These are phyloP conservation scores for Andrena bicolor DNA, from an alignment of 2,888 invertebrate species.

Conservation along the genomic window DNA sequence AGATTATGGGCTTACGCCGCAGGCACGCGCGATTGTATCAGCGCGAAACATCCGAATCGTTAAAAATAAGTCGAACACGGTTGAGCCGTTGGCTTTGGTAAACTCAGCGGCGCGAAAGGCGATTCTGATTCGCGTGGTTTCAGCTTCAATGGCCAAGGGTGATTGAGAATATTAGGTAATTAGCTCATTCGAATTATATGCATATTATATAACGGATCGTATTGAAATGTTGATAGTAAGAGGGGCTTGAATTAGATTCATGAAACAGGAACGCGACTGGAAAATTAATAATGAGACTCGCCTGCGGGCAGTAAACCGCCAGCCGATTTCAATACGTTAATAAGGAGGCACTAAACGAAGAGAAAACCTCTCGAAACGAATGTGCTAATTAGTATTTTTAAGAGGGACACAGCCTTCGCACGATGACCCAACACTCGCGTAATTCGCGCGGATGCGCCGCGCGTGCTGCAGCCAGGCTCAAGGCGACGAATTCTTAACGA, in stretches of 20 bases:
- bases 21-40: conserved; percentile 35
- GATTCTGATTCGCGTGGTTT: conserved; percentile 1
- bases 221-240: too few species aligned
- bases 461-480: conserved; percentile 25
- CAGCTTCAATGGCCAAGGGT: too few species aligned
- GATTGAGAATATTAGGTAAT: too few species aligned
- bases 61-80: conserved; percentile 31
- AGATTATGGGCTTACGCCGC: conserved; percentile 27
- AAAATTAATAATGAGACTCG: too few species aligned
- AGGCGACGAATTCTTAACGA: conserved; percentile 71
- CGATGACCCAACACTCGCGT: conserved; percentile 66
- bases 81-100: background rate
- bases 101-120: conserved; percentile 25
- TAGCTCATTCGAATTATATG: too few species aligned
- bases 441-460: conserved; percentile 25
- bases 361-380: background rate
- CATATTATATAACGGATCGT: too few species aligned
- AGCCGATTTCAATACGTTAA: too few species aligned
- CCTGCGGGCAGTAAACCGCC: too few species aligned
- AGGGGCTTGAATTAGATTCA: too few species aligned
- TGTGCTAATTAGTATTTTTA: conserved; percentile 6
- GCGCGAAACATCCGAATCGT: background rate
- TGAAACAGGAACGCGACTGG: too few species aligned
- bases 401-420: conserved; percentile 68
- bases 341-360: background rate